Conservation (phyloP, 2,113 vertebrate genomes). For the Origma solitaria region DNA sequence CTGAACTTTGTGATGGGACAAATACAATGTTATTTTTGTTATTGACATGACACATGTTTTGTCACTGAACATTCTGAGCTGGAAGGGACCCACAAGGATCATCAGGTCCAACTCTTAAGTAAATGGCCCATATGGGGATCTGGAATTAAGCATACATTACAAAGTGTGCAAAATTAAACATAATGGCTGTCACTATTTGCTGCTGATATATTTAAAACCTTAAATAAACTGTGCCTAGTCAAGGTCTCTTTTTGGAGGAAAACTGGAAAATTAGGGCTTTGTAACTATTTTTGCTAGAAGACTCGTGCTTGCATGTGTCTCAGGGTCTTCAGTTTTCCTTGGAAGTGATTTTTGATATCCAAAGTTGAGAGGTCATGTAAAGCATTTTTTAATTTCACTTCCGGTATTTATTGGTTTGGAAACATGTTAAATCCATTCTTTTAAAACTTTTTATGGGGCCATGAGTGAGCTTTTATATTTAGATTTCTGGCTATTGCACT, state of each 20-base stretch:
- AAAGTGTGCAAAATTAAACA: not conserved
- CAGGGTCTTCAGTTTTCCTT: slow-evolving; percentile 69
- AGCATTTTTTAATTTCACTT: slow-evolving; percentile 45
- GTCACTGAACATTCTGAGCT: not conserved
- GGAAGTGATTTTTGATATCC: slow-evolving; percentile 58
- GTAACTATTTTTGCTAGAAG: slow-evolving; percentile 67
- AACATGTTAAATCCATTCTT: slow-evolving; percentile 35
- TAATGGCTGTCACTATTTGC: slow-evolving; percentile 25
- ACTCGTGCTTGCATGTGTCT: slow-evolving; percentile 61
- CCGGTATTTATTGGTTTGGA: slow-evolving; percentile 61
- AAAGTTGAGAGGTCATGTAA: slow-evolving; percentile 51
- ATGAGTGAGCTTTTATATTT: slow-evolving; percentile 52
- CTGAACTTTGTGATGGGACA: not conserved
- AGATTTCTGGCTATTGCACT: slow-evolving; percentile 55
- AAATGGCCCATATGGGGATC: not conserved
- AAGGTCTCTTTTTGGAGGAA: slow-evolving; percentile 59
- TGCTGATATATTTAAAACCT: slow-evolving; percentile 60
- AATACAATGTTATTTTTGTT: not conserved
- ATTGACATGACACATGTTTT: not conserved
- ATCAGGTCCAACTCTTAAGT: not conserved
- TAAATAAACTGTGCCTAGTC: slow-evolving; percentile 61
- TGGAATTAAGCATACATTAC: not conserved
- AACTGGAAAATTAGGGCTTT: slow-evolving; percentile 66
- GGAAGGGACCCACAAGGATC: not conserved
- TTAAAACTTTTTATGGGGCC: slow-evolving; percentile 40